Base-by-base conservation (phyloP, 1,140 invertebrate species). In the Hypsibius dujardini region DNA sequence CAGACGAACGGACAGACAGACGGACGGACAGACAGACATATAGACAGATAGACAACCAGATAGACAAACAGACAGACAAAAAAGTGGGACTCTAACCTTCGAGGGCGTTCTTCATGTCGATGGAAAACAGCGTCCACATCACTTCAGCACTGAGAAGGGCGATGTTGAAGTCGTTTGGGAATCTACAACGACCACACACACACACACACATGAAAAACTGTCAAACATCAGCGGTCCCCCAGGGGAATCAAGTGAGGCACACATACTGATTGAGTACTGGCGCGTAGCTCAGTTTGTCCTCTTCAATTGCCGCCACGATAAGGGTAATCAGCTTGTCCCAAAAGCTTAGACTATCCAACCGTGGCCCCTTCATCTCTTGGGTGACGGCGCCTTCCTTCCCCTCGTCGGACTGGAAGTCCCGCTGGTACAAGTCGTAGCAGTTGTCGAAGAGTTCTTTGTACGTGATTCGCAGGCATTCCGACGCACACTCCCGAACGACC, bases 361-460 rank as follows among this genome's bases (percentile, higher is more conserved):
- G 84, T 1, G 92, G 91, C 1, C 90, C 92, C 75, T 69, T 46
- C 28, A 69, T 71, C 12, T 42, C 59, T 15, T 71, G 15, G 15
- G 28, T 71, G 3, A 28, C 47, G 14, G 47, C 28, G n/a, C 45
- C 72, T 71, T 74, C 45, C 59, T 78, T 77, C 47, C n/a, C 69
- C 46, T 56, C 50, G 70, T 75, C 81, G 75, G 86, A 85, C 83
- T 92, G 90, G 80, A 93, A 95, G 79, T 95, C 91, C 76, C 91
- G 83, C 76, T 87, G 88, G 81, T 92, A 95, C 7, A 96, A 83
- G 76, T 97, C 94, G 79, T 93, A 93, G 76, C 93, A 96, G 81
- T 98, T 95, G 80, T 95, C 92, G 81, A 96, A 97, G 28, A 98
- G 84, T 80, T 96, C 97, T 82, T 96, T 91, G 82, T 97, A 98